These are phyloP conservation scores for Perdita meconis DNA, from an alignment of 2,888 invertebrate genomes.

Conservation along the genomic window DNA sequence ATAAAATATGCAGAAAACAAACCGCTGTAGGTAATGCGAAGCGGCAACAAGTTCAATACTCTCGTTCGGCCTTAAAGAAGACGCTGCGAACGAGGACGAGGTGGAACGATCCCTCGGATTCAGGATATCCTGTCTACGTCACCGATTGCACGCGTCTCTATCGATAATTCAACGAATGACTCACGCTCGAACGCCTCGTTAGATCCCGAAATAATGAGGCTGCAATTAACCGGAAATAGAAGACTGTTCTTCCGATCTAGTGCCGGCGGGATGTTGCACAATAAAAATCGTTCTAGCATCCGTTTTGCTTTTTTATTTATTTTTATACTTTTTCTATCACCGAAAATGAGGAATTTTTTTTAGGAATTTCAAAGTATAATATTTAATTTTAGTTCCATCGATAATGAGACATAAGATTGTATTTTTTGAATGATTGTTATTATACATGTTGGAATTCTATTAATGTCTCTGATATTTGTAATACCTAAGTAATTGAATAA, in stretches of 20 bases:
- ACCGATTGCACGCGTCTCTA: constrained; percentile 19
- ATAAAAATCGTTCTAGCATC: constrained; percentile 7
- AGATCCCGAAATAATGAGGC: constrained; percentile 47
- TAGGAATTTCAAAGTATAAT: too few relatives aligned
- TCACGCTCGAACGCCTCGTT: constrained; percentile 13
- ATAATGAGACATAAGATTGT: not conserved
- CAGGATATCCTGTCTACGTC: constrained; percentile 48
- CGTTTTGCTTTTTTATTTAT: constrained; percentile 6
- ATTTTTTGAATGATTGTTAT: too few relatives aligned
- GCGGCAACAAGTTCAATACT: constrained; percentile 31
- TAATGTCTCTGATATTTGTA: not conserved
- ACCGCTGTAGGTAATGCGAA: not conserved
- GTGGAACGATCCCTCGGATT: constrained; percentile 13
- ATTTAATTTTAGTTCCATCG: not conserved
- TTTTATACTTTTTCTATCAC: constrained; percentile 50
- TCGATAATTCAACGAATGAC: constrained; percentile 31
- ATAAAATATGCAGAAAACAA: too few relatives aligned
- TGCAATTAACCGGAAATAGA: constrained; percentile 53
- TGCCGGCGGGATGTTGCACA: constrained; percentile 32
- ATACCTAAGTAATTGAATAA: not conserved
- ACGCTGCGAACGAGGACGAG: constrained; percentile 19
- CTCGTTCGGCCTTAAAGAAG: constrained; percentile 4
- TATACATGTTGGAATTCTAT: not conserved
- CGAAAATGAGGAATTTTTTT: too few relatives aligned
- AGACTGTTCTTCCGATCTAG: constrained; percentile 37